Conservation (phyloP, 2,113 vertebrate genomes). For the Scortum barcoo region DNA sequence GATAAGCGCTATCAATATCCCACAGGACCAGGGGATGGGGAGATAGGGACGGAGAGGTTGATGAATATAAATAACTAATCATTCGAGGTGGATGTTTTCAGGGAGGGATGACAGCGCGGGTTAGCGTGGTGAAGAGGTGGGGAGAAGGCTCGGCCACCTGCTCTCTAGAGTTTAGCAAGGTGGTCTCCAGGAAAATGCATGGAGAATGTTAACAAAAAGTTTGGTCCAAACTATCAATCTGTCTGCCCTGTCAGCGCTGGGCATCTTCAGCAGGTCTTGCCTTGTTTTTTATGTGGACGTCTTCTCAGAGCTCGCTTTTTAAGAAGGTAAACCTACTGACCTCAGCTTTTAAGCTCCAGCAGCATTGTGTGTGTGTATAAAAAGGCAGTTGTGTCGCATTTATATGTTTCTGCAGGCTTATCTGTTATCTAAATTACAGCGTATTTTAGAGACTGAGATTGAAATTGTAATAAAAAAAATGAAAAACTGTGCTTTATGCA, state of each 20-base stretch:
- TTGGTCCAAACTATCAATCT: conserved; percentile 57
- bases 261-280: conserved; percentile 18
- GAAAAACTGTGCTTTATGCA: neutral
- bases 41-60: conserved; percentile 25
- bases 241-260: conserved; percentile 58
- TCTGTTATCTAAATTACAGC: neutral
- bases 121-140: conserved; percentile 26
- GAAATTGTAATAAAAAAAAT: neutral
- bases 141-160: conserved; percentile 58
- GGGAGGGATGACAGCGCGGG: conserved; percentile 56
- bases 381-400: neutral
- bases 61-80: conserved; percentile 66
- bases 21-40: conserved; percentile 42
- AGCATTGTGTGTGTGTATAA: neutral
- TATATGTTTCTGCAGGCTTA: neutral
- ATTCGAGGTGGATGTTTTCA: conserved; percentile 59
- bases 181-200: conserved; percentile 28
- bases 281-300: conserved; percentile 11
- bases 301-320: neutral
- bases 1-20: conserved; percentile 80
- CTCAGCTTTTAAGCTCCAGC: neutral
- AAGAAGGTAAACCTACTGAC: conserved; percentile 6
- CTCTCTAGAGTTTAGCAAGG: conserved; percentile 27
- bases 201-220: conserved; percentile 30
- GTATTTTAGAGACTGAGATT: neutral